phyloP scores from a whole-genome alignment of 2,797 vertebrate species.

The Poecilia picta region DNA sequence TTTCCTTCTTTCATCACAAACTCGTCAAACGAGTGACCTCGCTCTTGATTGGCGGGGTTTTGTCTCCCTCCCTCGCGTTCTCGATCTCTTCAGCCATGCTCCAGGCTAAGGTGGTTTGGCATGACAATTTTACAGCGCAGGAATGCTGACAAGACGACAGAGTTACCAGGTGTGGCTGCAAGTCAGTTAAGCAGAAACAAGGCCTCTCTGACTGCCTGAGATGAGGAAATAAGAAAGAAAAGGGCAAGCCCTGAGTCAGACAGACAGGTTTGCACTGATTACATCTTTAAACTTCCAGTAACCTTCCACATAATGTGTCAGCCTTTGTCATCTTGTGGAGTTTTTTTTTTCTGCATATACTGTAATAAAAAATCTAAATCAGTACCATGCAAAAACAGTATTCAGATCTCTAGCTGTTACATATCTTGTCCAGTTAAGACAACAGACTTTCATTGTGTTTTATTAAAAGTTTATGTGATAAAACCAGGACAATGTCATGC shows the following conservation, averaged over 20 bases:
- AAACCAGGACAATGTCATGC: background rate
- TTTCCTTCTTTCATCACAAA: slow-evolving; percentile 73
- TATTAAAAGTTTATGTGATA: background rate
- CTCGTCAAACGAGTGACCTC: slow-evolving; percentile 78
- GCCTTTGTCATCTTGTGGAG: slow-evolving; percentile 3
- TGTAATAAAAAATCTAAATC: slow-evolving; percentile 7
- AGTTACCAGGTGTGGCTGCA: slow-evolving; percentile 88
- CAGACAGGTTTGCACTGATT: slow-evolving; percentile 54
- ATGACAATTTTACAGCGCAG: slow-evolving; percentile 83
- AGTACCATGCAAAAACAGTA: slow-evolving; percentile 5
- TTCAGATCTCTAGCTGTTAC: background rate
- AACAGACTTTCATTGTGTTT: background rate
- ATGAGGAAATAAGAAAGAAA: slow-evolving; percentile 53
- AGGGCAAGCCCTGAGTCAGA: slow-evolving; percentile 32
- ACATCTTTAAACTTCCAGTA: slow-evolving; percentile 24
- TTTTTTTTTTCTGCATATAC: slow-evolving; percentile 3
- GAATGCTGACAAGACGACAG: slow-evolving; percentile 84
- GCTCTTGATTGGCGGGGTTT: slow-evolving; percentile 58
- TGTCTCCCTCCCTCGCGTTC: slow-evolving; percentile 31
- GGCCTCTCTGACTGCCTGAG: slow-evolving; percentile 69
- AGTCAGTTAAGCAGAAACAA: slow-evolving; percentile 85
- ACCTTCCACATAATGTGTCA: slow-evolving; percentile 7
- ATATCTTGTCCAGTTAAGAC: background rate
- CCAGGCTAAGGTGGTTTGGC: slow-evolving; percentile 84
- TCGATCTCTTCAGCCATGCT: slow-evolving; percentile 77